Base-by-base conservation (phyloP, 1,140 invertebrate genomes). In the Drosophila parabipectinata region DNA sequence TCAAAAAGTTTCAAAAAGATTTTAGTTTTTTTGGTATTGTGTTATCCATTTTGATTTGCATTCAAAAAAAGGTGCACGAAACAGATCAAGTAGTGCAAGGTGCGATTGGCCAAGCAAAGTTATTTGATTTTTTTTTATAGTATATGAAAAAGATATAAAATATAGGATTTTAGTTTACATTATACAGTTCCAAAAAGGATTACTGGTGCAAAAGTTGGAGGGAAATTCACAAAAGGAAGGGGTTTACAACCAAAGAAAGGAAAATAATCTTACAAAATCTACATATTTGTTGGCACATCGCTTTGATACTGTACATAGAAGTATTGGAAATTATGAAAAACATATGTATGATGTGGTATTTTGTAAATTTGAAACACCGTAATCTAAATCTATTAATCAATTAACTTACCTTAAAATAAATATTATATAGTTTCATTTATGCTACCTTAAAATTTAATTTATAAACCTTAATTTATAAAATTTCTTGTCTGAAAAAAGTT, bases 281-380 rank as follows among this genome's bases (percentile, higher is more conserved):
- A 87, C 83, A 84, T 85, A 90, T 90, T 90, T 90, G 78, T 90
- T 90, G 85, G 85, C 85, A 90, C 85, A 90, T 81, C 78, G 61
- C 64, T 84, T 90, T 85, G 77, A 85, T 87, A 87, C 82, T 87
- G 54, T 78, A 79, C 66, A 61, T 12, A 47, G 44, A 47, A 18
- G 18, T 24, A 45, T 15, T 26, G 10, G 30, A 69, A 24, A 54
- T 48, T 53, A 51, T 57, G 44, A 18, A 47, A 55, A 15, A 30
- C 18, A 9, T 21, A 47, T 52, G 28, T 56, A 75, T 54, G 52
- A 68, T 80, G 79, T 81, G 67, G 79, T 77, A 82, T 64, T 81
- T 81, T 79, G 76, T 76, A 80, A 32, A 21, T 51, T 30, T 24
- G 26, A 9, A 32, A 37, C 62, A 41, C 26, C 45, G 0, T 37